Base-by-base conservation (phyloP, 2,888 invertebrate genomes). In the Lepeophtheirus nordmannii region DNA sequence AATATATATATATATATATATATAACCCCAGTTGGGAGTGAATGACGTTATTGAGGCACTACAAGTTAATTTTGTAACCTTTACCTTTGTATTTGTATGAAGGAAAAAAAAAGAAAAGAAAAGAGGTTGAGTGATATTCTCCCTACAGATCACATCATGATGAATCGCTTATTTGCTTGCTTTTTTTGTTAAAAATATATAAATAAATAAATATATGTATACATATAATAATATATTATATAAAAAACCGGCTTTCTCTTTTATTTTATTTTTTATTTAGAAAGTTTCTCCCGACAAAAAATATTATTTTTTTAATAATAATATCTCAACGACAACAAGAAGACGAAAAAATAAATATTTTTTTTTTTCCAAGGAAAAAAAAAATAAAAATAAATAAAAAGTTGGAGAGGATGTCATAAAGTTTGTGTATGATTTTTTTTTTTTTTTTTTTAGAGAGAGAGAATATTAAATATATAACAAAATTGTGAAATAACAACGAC, bases 391-490 rank as follows among this genome's bases (percentile, higher is more conserved):
- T 30, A 30, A 2, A n/a, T 41, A 41, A 41, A 41, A 46, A 46
- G 53, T 46, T 46, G 53, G 17, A 46, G 53, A 8, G 53, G 53
- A 14, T 46, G 53, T 46, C 53, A 46, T 46, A 46, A 46, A 46
- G 53, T 46, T 46, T 46, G 53, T 30, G 8, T n/a, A 46, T 46
- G 53, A 46, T 46, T 46, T 46, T 46, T 30, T 30, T 30, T 46
- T 46, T 46, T 30, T 30, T 30, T 30, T 30, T 46, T 17, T 14
- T 3, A 8, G 8, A 8, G 8, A 8, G 8, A 46, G 53, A 17
- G 53, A 46, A 46, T 46, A 46, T 46, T 46, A 46, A 46, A 46
- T 46, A 46, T 46, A 46, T 46, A 46, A 46, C 53, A 46, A 46
- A 46, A 46, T n/a, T 46, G 53, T 46, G 14, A 46, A 46, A 46